These are phyloP conservation scores for Automeris io DNA, from an alignment of 2,888 invertebrate species.

Conservation along the genomic window DNA sequence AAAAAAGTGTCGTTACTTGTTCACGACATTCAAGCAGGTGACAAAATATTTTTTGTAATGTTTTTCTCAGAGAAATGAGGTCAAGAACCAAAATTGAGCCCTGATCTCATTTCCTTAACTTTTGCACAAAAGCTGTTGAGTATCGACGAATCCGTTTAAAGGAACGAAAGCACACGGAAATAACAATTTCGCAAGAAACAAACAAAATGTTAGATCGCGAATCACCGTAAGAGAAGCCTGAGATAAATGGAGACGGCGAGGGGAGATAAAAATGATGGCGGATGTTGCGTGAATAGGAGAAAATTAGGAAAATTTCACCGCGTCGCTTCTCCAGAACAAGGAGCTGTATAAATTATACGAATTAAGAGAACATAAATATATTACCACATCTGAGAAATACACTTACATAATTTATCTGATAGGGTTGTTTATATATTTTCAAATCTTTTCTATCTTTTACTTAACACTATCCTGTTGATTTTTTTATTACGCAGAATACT, in stretches of 20 bases:
- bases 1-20: conserved; percentile 15
- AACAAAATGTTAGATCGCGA: conserved; percentile 68
- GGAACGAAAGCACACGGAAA: conserved; percentile 69
- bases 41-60: conserved; percentile 42
- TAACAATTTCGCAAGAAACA: conserved; percentile 73
- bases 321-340: conserved; percentile 49
- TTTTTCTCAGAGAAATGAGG: conserved; percentile 39
- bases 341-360: conserved; percentile 60
- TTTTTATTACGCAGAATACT: no score
- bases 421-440: no score
- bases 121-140: conserved; percentile 57
- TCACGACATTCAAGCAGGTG: conserved; percentile 17
- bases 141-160: conserved; percentile 63
- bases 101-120: conserved; percentile 65
- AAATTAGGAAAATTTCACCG: conserved; percentile 72
- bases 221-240: conserved; percentile 56
- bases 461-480: no score
- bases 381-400: conserved; percentile 24
- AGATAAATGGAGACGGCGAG: conserved; percentile 70
- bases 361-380: conserved; percentile 41
- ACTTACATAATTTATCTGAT: conserved; percentile 16
- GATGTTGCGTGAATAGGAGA: conserved; percentile 66
- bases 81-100: conserved; percentile 55
- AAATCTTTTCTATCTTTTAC: no score
- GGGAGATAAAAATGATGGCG: conserved; percentile 75